Conservation (phyloP, 1,140 invertebrate species). For the Stegodyphus dumicola region DNA sequence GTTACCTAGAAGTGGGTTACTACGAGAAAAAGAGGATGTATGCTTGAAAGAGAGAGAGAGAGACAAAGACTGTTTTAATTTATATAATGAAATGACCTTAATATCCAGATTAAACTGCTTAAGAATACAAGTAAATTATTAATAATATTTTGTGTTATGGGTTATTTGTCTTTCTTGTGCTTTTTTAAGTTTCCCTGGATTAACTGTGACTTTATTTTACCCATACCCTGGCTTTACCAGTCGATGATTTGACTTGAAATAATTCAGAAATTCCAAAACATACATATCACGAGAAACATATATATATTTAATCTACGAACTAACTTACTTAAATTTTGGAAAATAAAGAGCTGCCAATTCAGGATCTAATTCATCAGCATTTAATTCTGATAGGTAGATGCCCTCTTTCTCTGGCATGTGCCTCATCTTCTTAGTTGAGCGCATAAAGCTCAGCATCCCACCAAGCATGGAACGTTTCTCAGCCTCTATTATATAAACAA, state of each 20-base stretch:
- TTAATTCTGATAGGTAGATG: conserved; percentile 93
- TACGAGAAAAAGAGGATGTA: no score
- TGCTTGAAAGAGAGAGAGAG: no score
- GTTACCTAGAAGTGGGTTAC: no score
- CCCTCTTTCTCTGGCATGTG: conserved; percentile 80
- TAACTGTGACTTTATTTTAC: no score
- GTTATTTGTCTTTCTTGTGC: no score
- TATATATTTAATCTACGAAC: no score
- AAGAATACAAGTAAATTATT: no score
- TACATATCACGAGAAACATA: not conserved
- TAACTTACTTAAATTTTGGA: conserved; percentile 69
- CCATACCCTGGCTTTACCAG: no score
- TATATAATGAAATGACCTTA: not conserved
- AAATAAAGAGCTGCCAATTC: conserved; percentile 92
- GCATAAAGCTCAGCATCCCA: conserved; percentile 94
- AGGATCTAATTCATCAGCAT: conserved; percentile 87
- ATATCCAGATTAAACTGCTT: not conserved
- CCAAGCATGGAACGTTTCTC: conserved; percentile 83
- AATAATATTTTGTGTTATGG: no score
- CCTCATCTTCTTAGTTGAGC: conserved; percentile 78
- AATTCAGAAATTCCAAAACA: not conserved
- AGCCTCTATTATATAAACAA: conserved; percentile 64
- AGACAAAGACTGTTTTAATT: not conserved
- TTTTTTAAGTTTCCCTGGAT: no score
- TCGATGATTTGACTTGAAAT: no score